Evolutionary conservation across 2,888 invertebrate genomes (phyloP), one percentile per base, ranked within the genome.

Genomic region (Drosophila testacea): DNA sequence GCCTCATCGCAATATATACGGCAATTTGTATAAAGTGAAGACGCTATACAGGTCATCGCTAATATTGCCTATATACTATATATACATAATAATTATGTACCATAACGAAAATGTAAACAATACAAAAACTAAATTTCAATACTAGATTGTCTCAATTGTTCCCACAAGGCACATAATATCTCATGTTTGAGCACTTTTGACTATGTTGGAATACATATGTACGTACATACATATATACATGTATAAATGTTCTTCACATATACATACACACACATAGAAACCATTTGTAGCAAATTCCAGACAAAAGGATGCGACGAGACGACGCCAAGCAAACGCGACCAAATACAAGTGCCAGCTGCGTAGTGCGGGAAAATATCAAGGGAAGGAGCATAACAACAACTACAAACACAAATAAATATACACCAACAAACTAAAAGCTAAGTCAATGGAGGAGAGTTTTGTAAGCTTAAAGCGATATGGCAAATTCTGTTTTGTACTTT

Each of bases 281-380:
- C 59, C 42, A 77, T 75, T 52, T 64, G 51, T 69, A 46, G 44
- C 68, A 44, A 51, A 41, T 47, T 42, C 55, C 69, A 73, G 69
- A 57, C 62, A 65, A 72, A 77, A 77, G 68, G 73, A 80, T 77
- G 77, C 77, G 77, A 64, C 73, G 64, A 65, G 77, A 77, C 81
- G 78, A 74, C 78, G 78, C 81, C 57, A 47, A 28, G 16, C 56
- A 46, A 46, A 38, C 56, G 4, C 56, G 34, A 56, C 56, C 34
- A 36, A 56, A 56, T 56, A 46, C 27, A 56, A 36, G 42, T 44
- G 46, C 34, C 51, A 38, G 27, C 38, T 30, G n/a, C 6, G 28
- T 28, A 4, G 7, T 4, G 16, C 11, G 13, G 16, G 48, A 32
- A 48, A 48, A 16, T 2, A 32, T 10, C 32, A 11, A 34, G 32